A percentile compares a stretch with the other conserved stretches of the same genome.
These are phyloP conservation scores for Schlechtendalia chinensis DNA, from an alignment of 1,140 invertebrate genomes.

Conservation along the genomic window DNA sequence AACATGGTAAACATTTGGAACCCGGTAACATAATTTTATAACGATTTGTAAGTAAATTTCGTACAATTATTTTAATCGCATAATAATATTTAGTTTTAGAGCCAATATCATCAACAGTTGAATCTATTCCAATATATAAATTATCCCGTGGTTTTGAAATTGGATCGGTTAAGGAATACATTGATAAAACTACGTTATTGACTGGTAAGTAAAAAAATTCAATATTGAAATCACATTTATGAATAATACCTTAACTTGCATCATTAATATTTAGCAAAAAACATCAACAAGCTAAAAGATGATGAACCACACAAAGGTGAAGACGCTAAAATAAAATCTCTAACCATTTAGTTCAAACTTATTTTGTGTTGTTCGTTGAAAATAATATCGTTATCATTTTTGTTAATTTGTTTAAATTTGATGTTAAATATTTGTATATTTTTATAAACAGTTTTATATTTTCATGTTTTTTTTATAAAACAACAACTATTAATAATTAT, in stretches of 20 bases:
- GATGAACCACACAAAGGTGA: constrained; percentile 26
- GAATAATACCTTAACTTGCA: not conserved
- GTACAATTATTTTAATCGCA: not conserved
- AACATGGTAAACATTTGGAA: constrained; percentile 30
- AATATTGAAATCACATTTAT: not conserved
- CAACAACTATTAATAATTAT: no score
- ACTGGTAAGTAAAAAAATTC: not conserved
- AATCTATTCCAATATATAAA: constrained; percentile 45
- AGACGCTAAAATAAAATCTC: constrained; percentile 25
- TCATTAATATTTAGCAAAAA: constrained; percentile 11
- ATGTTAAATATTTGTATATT: not conserved
- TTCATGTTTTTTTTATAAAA: no score
- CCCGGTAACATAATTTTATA: constrained; percentile 8
- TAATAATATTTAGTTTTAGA: constrained; percentile 22
- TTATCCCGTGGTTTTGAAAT: constrained; percentile 28
- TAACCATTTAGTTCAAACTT: not conserved
- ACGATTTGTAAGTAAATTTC: not conserved
- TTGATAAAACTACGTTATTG: constrained; percentile 25
- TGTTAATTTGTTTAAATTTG: not conserved
- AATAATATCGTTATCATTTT: not conserved
- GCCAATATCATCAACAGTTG: constrained; percentile 40
- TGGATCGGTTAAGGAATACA: not conserved
- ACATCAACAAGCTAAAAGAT: constrained; percentile 37
- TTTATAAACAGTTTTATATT: not conserved
- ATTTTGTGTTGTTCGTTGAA: not conserved